Base-by-base conservation (phyloP, 2,888 invertebrate genomes). In the Hipparchia semele region DNA sequence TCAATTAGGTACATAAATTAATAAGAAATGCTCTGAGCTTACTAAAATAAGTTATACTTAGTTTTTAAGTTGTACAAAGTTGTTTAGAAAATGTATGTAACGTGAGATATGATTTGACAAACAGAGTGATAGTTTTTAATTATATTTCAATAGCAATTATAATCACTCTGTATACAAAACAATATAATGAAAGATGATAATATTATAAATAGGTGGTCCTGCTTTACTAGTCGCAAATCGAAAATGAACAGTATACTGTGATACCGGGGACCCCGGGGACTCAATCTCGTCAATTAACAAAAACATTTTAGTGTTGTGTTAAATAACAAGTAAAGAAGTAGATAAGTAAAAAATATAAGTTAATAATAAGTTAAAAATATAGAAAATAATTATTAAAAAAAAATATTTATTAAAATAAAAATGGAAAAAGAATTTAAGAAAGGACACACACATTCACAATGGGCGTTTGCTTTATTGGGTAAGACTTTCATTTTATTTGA, bases 381-480 rank as follows among this genome's bases (percentile, higher is more conserved):
- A 12, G 12, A 60, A 60, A 12, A 58, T 39, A 60, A 39, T 10
- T 12, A 8, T 10, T 49, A 53, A 7, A 65, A 6, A 53, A 33
- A 65, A 60, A 39, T n/a, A 6, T 13, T 10, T 12, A 8, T 10
- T 49, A 60, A 6, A 65, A 6, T 65, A 33, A 65, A 23, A 65
- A 68, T 68, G 68, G 51, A 67, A 33, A 72, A 72, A 45, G 13
- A 70, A 23, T 70, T 70, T n/a, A 72, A 73, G 9, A 71, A 69
- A 10, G 76, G 76, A 0, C 75, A 76, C 51, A 75, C 73, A 4
- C 70, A 76, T 39, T 49, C 70, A 7, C 76, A 76, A 65, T 76
- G 76, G 75, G 70, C 59, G 13, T 75, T 73, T 53, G 70, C 75
- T 13, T 65, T 75, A 68, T 49, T 73, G 54, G 75, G 76, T 76